A percentile compares a stretch with the other conserved stretches of the same genome.
Conservation (phyloP, 2,113 vertebrate species). For the Bothrops jararaca region DNA sequence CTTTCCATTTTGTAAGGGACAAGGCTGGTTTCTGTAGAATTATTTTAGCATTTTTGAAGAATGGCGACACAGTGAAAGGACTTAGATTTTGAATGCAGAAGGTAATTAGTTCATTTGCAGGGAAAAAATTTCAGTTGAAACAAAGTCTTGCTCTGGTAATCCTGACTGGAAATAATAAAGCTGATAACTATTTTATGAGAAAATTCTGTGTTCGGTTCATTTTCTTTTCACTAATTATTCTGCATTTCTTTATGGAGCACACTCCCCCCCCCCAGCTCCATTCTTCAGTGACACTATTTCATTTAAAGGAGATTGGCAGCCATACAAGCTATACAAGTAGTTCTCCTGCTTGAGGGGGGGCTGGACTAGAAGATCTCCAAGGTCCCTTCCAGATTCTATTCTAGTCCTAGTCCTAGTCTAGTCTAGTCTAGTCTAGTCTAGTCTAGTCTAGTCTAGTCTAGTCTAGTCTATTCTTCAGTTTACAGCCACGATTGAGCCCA, state of each 20-base stretch:
- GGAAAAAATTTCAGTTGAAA: neutral
- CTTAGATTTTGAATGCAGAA: neutral
- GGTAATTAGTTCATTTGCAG: neutral
- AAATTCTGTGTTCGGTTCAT: fast-evolving
- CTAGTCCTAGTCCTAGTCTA: too few species aligned
- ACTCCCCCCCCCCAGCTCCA: neutral
- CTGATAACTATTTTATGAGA: conserved; percentile 54
- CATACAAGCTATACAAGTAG: neutral
- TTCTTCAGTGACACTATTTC: neutral
- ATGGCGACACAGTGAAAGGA: fast-evolving
- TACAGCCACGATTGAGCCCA: neutral
- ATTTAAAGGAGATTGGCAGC: neutral
- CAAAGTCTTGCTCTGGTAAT: neutral
- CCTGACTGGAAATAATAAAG: conserved; percentile 41
- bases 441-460: too few species aligned
- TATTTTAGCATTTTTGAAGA: neutral
- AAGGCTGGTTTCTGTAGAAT: neutral
- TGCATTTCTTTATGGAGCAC: neutral
- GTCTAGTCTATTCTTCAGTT: too few species aligned
- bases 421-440: too few species aligned
- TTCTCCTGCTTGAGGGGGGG: neutral
- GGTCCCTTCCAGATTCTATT: too few species aligned
- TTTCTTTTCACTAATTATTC: neutral
- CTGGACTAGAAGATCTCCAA: too few species aligned
- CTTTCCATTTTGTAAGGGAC: neutral